A percentile compares a stretch with the other conserved stretches of the same genome.
Evolutionary conservation across 2,797 vertebrate genomes (phyloP).

Genomic region (Chelon auratus): DNA sequence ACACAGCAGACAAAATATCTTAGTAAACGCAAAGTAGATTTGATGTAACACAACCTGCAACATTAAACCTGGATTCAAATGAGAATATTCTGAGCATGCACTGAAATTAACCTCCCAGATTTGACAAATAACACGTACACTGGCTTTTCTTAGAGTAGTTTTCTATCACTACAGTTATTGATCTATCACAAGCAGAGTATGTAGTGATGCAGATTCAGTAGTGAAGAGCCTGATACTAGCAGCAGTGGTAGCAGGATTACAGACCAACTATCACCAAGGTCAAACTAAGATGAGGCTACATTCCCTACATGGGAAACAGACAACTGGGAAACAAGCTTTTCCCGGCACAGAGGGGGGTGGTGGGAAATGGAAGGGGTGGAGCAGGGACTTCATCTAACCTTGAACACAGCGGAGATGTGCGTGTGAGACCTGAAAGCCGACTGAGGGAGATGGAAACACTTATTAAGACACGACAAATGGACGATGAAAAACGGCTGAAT

Average conservation of each 20-base stretch:
- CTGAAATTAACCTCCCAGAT: not conserved
- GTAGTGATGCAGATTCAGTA: not conserved
- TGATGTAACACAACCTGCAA: not conserved
- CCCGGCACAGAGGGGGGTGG: slow-evolving; percentile 1
- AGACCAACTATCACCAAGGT: not conserved
- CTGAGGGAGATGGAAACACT: slow-evolving; percentile 76
- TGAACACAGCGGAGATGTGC: slow-evolving; percentile 80
- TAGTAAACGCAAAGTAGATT: not conserved
- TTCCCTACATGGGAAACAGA: not conserved
- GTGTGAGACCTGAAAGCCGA: slow-evolving; percentile 83
- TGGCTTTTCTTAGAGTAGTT: not conserved
- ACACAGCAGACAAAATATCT: not conserved
- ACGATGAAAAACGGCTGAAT: slow-evolving; percentile 24
- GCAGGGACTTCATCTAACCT: slow-evolving; percentile 75
- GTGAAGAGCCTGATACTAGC: no score
- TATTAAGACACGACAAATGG: slow-evolving; percentile 70
- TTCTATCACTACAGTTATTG: not conserved
- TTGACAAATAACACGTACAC: not conserved
- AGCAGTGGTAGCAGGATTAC: not conserved
- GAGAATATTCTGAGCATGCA: not conserved
- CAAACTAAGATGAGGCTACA: not conserved
- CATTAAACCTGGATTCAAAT: no score
- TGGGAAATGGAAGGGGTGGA: slow-evolving; percentile 15
- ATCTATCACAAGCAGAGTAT: not conserved
- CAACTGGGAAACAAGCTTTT: not conserved